Evolutionary conservation across 2,797 vertebrate genomes (phyloP).

Genomic region (Myotis daubentonii): DNA sequence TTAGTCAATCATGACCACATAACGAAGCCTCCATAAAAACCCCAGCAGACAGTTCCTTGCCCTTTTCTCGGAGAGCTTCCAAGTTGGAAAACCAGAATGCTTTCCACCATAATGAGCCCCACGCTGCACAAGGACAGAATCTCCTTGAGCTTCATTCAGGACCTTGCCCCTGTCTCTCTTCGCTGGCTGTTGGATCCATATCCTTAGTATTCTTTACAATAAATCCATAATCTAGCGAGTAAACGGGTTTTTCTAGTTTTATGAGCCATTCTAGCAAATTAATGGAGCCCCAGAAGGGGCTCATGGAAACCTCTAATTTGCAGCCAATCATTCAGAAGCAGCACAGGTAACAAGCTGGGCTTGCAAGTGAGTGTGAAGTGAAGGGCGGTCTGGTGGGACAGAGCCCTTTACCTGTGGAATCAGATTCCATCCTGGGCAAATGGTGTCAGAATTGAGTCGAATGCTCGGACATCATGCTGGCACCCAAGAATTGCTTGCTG

Average conservation of each 20-base stretch:
- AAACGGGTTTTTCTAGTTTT: not conserved
- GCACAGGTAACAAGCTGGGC: not conserved
- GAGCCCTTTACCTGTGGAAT: not conserved
- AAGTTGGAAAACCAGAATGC: not conserved
- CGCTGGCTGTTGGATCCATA: not conserved
- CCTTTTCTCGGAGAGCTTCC: not conserved
- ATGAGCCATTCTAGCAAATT: not conserved
- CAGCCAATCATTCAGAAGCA: not conserved
- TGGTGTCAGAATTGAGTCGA: not conserved
- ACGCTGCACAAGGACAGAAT: not conserved
- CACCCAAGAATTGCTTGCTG: not conserved
- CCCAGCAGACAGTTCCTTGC: not conserved
- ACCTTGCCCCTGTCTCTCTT: not conserved
- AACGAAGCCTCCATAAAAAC: not conserved
- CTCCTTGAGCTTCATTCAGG: not conserved
- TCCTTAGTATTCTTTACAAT: not conserved
- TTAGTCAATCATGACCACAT: not conserved
- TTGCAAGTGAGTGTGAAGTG: not conserved
- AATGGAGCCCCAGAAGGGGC: not conserved
- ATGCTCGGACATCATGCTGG: not conserved
- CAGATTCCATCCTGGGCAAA: not conserved
- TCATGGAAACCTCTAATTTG: not conserved
- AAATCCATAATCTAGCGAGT: not conserved
- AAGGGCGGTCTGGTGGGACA: not conserved
- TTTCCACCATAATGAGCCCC: not conserved